These are phyloP conservation scores for Glandiceps talaboti DNA, from an alignment of 53 echinoderm and acorn worm species.

Conservation along the genomic window DNA sequence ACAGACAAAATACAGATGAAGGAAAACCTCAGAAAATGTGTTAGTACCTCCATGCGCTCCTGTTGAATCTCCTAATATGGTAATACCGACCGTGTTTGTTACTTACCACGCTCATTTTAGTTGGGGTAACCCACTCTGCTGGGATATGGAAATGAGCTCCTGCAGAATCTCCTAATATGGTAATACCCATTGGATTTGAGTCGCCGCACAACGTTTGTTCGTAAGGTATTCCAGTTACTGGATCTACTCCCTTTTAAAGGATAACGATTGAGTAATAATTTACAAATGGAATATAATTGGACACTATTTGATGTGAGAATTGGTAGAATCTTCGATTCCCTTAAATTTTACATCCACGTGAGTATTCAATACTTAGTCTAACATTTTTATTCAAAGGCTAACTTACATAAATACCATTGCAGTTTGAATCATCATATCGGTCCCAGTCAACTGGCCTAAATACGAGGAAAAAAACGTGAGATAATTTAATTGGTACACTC, in stretches of 20 bases:
- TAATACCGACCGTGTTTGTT: background rate
- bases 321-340: too few relatives aligned
- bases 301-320: too few relatives aligned
- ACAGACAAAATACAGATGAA: too few relatives aligned
- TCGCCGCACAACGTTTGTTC: constrained; percentile 34
- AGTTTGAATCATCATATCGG: constrained; percentile 38
- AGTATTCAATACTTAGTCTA: too few relatives aligned
- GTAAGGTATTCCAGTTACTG: constrained; percentile 21
- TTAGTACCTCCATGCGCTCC: background rate
- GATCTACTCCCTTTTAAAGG: constrained; percentile 44
- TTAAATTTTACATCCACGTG: too few relatives aligned
- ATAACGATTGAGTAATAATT: too few relatives aligned
- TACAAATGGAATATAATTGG: too few relatives aligned
- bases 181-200: constrained; percentile 30
- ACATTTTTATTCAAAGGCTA: too few relatives aligned
- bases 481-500: too few relatives aligned
- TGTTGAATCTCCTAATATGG: too few relatives aligned
- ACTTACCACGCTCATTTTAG: constrained; percentile 43
- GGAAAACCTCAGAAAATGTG: too few relatives aligned
- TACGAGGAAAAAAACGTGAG: too few relatives aligned
- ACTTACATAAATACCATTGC: constrained; percentile 74
- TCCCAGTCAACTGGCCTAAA: constrained; percentile 28
- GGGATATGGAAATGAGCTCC: constrained; percentile 74
- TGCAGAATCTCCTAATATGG: constrained; percentile 57
- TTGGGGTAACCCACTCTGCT: constrained; percentile 50